phyloP scores from a whole-genome alignment of 2,113 vertebrate genomes.

The Lepidiolamprologus cunningtoni region DNA sequence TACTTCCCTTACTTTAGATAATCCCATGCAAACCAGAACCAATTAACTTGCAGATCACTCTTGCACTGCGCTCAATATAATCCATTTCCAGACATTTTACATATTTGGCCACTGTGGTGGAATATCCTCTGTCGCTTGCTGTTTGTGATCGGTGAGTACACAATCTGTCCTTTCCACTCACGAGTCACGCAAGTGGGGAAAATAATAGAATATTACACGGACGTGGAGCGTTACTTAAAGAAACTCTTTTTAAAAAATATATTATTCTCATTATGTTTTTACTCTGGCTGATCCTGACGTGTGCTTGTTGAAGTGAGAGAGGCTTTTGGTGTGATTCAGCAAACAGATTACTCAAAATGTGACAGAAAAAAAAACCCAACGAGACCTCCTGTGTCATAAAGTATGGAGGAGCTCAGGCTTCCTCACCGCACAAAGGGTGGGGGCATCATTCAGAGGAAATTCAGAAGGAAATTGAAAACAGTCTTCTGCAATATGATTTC shows the following conservation, averaged over 20 bases:
- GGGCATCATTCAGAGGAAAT: constrained; percentile 44
- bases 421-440: neutral
- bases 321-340: constrained; percentile 29
- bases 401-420: neutral
- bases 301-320: constrained; percentile 16
- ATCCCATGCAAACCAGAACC: neutral
- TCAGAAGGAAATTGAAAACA: constrained; percentile 12
- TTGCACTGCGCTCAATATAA: neutral
- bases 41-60: constrained; percentile 60
- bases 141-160: constrained; percentile 51
- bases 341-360: constrained; percentile 26
- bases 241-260: neutral
- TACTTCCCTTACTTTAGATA: constrained; percentile 35
- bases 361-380: neutral
- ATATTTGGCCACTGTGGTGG: constrained; percentile 47
- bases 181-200: neutral
- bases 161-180: constrained; percentile 12
- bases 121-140: constrained; percentile 45
- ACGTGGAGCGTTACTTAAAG: constrained; percentile 9
- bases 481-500: neutral
- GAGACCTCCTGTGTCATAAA: neutral
- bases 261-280: neutral
- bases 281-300: neutral
- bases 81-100: constrained; percentile 21
- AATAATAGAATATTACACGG: constrained; percentile 22